Evolutionary conservation across 1,140 invertebrate species (phyloP), one percentile per base, ranked within the genome.

Genomic region (Diabrotica virgifera): DNA sequence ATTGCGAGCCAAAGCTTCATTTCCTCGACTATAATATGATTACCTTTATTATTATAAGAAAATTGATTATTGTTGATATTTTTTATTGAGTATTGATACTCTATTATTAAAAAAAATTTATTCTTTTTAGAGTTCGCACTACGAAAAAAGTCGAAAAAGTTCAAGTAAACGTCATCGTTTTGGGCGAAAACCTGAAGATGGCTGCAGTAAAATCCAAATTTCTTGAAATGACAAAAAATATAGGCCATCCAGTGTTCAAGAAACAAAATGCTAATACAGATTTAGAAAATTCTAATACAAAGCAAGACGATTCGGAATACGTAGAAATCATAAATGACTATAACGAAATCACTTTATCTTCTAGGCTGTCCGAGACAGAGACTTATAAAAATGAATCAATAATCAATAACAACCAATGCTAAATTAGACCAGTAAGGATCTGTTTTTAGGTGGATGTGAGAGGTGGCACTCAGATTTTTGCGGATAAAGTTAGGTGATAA

Each of bases 121-220:
- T 46, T 35, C 36, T 59, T 63, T 37, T 51, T 11, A 36, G 24
- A 8, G 35, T 36, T 11, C n/a, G 57, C 12, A 11, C 58, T 55
- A 10, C 50, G 11, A 58, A 46, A 3, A 46, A 46, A 5, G n/a
- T n/a, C 8, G 40, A 46, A 46, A 46, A 46, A 46, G 40, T 66
- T 13, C 54, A 61, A 57, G 65, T 72, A 1, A 72, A 70, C 24
- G 65, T 70, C 35, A 66, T 68, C 37, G 61, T 70, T 8, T 14
- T 68, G 14, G 69, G 59, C 36, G 54, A n/a, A 24, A 46, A 59
- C 46, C 3, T 24, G 51, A 14, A 36, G 12, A 55, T 10, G 53
- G 7, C 5, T 6, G 5, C n/a, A 36, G 59, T 63, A 10, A 55
- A 24, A n/a, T 40, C 66, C 10, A 71, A 67, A 54, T 56, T 65